Evolutionary conservation across 2,113 vertebrate species (phyloP).

Genomic region (Xenus cinereus): DNA sequence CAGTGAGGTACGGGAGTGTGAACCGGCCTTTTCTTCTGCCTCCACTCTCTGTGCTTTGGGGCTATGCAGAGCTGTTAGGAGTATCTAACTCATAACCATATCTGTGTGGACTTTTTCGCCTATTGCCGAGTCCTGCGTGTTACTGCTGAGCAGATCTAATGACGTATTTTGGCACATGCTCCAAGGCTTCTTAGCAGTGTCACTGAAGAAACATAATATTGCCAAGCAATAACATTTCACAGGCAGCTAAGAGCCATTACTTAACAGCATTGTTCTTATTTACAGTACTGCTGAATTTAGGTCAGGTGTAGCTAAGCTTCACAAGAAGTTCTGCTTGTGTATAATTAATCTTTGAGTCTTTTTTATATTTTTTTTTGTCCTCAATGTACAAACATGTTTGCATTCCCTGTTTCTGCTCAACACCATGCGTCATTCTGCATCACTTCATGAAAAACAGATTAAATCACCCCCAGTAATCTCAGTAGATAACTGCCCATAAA

Average conservation of each 20-base stretch:
- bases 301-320: not conserved
- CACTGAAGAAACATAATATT: not conserved
- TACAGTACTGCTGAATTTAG: not conserved
- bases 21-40: not conserved
- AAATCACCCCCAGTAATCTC: not conserved
- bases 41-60: not conserved
- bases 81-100: not conserved
- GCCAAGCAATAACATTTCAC: not conserved
- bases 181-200: not conserved
- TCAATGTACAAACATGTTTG: not conserved
- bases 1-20: not conserved
- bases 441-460: not conserved
- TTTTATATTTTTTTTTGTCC: not conserved
- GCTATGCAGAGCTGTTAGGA: not conserved
- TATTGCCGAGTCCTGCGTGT: not conserved
- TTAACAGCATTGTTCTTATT: not conserved
- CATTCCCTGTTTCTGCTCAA: not conserved
- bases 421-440: not conserved
- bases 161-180: rapidly evolving
- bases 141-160: not conserved
- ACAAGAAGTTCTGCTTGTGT: not conserved
- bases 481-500: not conserved
- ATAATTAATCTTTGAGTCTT: not conserved
- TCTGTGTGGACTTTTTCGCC: not conserved
- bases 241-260: not conserved